Base-by-base conservation (phyloP, 2,113 vertebrate species). In the Eulacestoma nigropectus region DNA sequence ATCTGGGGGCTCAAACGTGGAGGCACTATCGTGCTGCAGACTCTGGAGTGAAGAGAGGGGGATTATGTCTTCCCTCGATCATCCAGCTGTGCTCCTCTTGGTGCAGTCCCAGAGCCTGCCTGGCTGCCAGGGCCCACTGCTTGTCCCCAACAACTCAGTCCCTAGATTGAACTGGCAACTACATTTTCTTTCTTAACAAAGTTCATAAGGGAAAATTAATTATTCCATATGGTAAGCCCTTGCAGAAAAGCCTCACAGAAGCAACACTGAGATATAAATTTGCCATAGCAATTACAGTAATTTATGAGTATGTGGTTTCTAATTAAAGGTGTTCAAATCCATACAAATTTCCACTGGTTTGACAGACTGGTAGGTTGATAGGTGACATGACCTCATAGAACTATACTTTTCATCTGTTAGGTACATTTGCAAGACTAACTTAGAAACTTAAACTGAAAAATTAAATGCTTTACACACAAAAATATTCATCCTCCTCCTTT, bases 1-100 rank as follows among this genome's bases (percentile, higher is more conserved):
- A 23, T n/a, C 0, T 46, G 42, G 47, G 39, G 20, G 23, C 35
- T 42, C 41, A 60, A 8, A 50, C 0, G 0, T 3, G 6, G 39
- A 80, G 21, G 39, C 62, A 42, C 26, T 9, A 26, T 7, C 39
- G 21, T 16, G 3, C 39, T 63, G 53, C 41, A 59, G 57, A 56
- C 49, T 42, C 16, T 37, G 27, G 17, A 78, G 60, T 25, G 63
- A 68, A 27, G 10, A 53, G 64, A 68, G 19, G 7, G 16, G 22
- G 8, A 22, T 9, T 12, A 68, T 11, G 39, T 50, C 74, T 25
- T 75, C n/a, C 39, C 44, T 63, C 27, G 35, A 0, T 13, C 41
- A 33, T 7, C 27, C 14, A 21, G 39, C 65, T 79, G 6, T 3
- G 6, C 32, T 90, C 46, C 55, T 69, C 52, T n/a, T 27, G 50